Conservation (phyloP, 2,888 invertebrate species). For the Branchellion lobata region DNA sequence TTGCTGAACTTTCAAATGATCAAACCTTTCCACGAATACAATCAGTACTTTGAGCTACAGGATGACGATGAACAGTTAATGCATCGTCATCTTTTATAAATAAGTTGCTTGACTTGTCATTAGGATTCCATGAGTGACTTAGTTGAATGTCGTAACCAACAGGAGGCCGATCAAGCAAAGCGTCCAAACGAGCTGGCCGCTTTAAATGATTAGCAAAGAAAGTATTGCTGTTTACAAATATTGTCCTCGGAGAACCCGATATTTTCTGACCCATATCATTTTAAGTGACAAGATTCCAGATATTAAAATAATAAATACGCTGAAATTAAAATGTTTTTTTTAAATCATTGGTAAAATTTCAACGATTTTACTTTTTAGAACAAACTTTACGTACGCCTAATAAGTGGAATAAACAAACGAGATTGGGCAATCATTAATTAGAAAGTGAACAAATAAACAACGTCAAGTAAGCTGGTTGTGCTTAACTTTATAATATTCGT, state of each 20-base stretch:
- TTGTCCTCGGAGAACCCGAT: slow-evolving; percentile 39
- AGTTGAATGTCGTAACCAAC: slow-evolving; percentile 34
- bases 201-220: slow-evolving; percentile 16
- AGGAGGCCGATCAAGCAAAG: slow-evolving; percentile 32
- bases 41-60: slow-evolving; percentile 43
- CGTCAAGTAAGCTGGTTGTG: too few relatives aligned
- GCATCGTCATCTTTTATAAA: slow-evolving; percentile 46
- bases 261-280: slow-evolving; percentile 42
- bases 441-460: too few relatives aligned
- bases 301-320: too few relatives aligned
- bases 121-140: slow-evolving; percentile 42
- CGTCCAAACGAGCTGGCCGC: slow-evolving; percentile 41
- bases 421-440: too few relatives aligned
- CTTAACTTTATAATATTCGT: too few relatives aligned
- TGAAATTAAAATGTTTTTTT: too few relatives aligned
- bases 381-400: too few relatives aligned
- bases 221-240: slow-evolving; percentile 27
- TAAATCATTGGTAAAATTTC: too few relatives aligned
- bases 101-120: slow-evolving; percentile 40
- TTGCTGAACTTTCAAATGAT: too few relatives aligned
- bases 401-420: too few relatives aligned
- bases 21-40: slow-evolving; percentile 43
- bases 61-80: slow-evolving; percentile 43
- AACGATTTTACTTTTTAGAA: too few relatives aligned
- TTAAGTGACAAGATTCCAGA: too few relatives aligned